A percentile compares a stretch with the other conserved stretches of the same genome.
These are phyloP conservation scores for Thymelicus sylvestris DNA, from an alignment of 2,888 invertebrate genomes.

Conservation along the genomic window DNA sequence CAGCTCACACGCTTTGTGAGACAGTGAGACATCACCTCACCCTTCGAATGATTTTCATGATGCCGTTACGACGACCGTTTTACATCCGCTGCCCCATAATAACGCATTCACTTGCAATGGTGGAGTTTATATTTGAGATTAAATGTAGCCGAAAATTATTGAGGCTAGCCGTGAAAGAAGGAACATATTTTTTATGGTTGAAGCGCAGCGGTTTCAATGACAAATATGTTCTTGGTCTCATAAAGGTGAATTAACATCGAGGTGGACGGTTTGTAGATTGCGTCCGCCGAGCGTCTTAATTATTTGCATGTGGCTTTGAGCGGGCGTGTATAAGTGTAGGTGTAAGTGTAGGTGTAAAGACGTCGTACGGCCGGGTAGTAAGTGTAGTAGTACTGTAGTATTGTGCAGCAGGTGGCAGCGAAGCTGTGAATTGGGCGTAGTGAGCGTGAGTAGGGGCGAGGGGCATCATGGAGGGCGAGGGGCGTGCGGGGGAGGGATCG, in stretches of 20 bases:
- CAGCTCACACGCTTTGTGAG: slow-evolving; percentile 15
- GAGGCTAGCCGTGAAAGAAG: neutral
- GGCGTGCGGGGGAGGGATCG: slow-evolving; percentile 57
- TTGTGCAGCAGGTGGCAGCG: slow-evolving; percentile 18
- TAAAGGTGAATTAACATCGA: too few species aligned
- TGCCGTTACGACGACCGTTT: neutral
- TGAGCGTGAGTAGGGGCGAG: slow-evolving; percentile 9
- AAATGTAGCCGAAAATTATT: slow-evolving; percentile 4
- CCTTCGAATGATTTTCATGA: neutral
- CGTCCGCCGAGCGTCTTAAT: too few species aligned
- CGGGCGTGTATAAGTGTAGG: too few species aligned
- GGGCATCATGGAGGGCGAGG: slow-evolving; percentile 51
- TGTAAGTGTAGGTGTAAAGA: too few species aligned
- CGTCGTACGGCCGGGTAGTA: neutral
- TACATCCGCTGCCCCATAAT: neutral
- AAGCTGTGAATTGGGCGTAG: slow-evolving; percentile 36
- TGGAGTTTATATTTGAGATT: neutral
- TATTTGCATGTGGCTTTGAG: too few species aligned
- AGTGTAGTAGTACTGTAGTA: slow-evolving; percentile 10
- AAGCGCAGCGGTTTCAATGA: neutral
- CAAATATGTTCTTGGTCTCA: neutral
- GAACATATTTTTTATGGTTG: neutral
- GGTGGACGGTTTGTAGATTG: too few species aligned
- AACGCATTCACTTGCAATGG: neutral
- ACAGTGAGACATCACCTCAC: slow-evolving; percentile 29